A percentile compares a stretch with the other conserved stretches of the same genome.
phyloP scores from a whole-genome alignment of 2,113 vertebrate species.

The Stictonetta naevosa region DNA sequence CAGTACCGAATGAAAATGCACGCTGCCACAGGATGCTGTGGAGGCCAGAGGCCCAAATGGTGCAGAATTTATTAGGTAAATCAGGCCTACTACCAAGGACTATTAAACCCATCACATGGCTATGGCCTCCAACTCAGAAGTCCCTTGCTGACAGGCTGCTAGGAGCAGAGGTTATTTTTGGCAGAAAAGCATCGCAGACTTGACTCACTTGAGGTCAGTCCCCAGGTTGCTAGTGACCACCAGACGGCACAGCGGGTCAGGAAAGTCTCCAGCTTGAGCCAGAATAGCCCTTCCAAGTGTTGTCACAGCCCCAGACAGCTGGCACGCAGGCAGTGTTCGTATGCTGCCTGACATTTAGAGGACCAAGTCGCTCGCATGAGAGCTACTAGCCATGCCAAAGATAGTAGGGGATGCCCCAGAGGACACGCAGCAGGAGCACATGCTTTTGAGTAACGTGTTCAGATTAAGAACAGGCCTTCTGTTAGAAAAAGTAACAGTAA shows the following conservation, averaged over 20 bases:
- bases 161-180: background rate
- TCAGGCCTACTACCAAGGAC: background rate
- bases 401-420: background rate
- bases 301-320: background rate
- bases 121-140: background rate
- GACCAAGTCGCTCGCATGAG: background rate
- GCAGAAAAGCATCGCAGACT: background rate
- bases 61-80: background rate
- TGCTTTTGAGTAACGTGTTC: background rate
- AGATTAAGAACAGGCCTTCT: background rate
- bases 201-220: background rate
- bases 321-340: background rate
- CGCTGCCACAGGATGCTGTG: rapidly evolving
- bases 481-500: background rate
- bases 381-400: background rate
- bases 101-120: background rate
- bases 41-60: background rate
- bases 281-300: rapidly evolving
- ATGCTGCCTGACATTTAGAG: background rate
- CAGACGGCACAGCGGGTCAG: background rate
- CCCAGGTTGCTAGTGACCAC: background rate
- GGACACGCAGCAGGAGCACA: background rate
- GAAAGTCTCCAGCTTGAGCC: background rate
- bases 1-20: background rate
- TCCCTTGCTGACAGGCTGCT: background rate